Evolutionary conservation across 2,888 invertebrate species (phyloP).

Genomic region (Caenorhabditis sinica): DNA sequence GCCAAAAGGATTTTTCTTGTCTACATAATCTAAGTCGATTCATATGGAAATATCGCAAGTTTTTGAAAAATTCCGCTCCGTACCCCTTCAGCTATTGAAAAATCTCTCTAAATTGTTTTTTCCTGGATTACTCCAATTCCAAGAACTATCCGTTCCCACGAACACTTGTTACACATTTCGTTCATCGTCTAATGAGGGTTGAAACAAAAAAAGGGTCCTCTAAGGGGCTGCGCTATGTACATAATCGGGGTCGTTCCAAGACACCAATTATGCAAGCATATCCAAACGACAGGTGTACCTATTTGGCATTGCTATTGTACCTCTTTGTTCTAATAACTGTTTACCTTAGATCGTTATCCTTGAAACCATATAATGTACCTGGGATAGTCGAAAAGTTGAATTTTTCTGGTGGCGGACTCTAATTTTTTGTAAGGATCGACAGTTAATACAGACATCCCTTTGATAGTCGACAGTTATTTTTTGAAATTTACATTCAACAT

Average conservation of each 20-base stretch:
- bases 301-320: background rate
- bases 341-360: background rate
- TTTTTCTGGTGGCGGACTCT: too few relatives aligned
- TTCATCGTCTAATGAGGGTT: constrained; percentile 17
- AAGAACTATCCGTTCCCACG: background rate
- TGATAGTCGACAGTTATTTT: too few relatives aligned
- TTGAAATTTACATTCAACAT: too few relatives aligned
- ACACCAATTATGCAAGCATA: constrained; percentile 19
- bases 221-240: background rate
- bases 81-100: background rate
- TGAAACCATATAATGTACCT: background rate
- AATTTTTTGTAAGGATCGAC: too few relatives aligned
- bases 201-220: background rate
- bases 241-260: constrained; percentile 20
- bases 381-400: too few relatives aligned
- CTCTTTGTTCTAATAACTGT: background rate
- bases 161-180: background rate
- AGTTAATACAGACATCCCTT: too few relatives aligned
- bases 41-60: too few relatives aligned
- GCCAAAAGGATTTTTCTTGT: too few relatives aligned
- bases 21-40: too few relatives aligned
- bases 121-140: background rate
- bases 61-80: too few relatives aligned
- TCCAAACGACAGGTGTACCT: constrained; percentile 4
- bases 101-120: background rate